Percentiles rank a stretch among this genome's conserved stretches.
Evolutionary conservation across 2,113 vertebrate species (phyloP).

Genomic region (Procapra przewalskii): DNA sequence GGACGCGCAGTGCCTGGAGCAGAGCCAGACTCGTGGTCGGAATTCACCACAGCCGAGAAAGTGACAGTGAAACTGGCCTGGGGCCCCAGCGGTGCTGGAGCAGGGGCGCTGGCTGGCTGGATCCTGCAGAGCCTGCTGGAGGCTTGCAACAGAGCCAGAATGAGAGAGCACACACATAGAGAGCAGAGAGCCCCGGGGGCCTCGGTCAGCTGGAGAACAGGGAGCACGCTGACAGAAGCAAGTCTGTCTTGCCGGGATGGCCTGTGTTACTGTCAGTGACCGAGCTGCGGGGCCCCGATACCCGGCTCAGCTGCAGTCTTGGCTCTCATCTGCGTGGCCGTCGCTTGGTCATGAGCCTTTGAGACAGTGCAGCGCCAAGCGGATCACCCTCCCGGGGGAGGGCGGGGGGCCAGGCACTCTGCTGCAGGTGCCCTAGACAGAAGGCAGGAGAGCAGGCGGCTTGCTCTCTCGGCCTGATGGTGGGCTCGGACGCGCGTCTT

Average conservation of each 20-base stretch:
- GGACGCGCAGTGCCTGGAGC: not conserved
- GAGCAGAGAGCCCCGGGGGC: not conserved
- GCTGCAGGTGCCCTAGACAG: not conserved
- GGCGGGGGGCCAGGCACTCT: not conserved
- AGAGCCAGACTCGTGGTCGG: not conserved
- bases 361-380: fast-evolving
- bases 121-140: not conserved
- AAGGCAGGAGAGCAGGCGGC: not conserved
- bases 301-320: not conserved
- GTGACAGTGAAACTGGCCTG: too few relatives aligned
- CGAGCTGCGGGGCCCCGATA: fast-evolving
- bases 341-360: not conserved
- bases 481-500: not conserved
- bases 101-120: not conserved
- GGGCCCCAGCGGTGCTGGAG: not conserved
- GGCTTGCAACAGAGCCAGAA: not conserved
- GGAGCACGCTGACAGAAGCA: fast-evolving
- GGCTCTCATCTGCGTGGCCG: not conserved
- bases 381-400: not conserved
- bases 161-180: fast-evolving
- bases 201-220: too few relatives aligned
- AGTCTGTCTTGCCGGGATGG: fast-evolving
- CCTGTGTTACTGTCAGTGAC: fast-evolving
- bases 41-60: not conserved
- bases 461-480: not conserved